Conservation (phyloP, 64 coral and sea anemone genomes). For the Montipora foliosa region DNA sequence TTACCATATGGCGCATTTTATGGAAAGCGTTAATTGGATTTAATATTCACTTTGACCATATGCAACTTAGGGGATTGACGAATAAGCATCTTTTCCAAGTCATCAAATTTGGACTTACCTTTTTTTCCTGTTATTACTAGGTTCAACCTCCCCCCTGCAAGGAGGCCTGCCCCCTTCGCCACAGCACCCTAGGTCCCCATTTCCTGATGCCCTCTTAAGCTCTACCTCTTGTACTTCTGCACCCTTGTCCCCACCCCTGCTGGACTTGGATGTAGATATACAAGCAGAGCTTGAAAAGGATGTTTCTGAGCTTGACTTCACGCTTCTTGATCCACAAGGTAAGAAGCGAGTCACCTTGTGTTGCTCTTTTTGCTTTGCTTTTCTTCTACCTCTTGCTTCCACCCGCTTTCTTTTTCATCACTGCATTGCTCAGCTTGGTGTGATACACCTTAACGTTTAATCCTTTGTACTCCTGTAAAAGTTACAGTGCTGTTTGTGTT, state of each 20-base stretch:
- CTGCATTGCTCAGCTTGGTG: not conserved
- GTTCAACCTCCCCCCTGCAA: conserved; percentile 68
- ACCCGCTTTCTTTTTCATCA: not conserved
- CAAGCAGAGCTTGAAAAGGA: conserved; percentile 87
- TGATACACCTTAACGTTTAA: not conserved
- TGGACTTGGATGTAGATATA: conserved; percentile 94
- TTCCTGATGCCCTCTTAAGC: conserved; percentile 87
- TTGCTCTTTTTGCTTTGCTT: not conserved
- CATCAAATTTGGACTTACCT: conserved; percentile 3
- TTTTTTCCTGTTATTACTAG: conserved; percentile 72
- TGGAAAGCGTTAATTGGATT: not conserved
- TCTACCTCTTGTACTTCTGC: conserved; percentile 99
- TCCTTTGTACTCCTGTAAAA: not conserved
- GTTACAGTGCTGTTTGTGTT: not conserved
- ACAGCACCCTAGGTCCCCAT: conserved; percentile 90
- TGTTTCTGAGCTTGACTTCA: conserved; percentile 75
- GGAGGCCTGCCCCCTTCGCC: conserved; percentile 80
- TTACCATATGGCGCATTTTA: not conserved
- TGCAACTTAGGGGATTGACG: not conserved
- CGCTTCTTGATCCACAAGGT: conserved; percentile 93
- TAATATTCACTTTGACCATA: not conserved
- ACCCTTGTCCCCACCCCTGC: conserved; percentile 69
- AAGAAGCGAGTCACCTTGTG: conserved; percentile 86
- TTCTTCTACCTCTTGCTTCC: not conserved
- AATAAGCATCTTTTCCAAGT: not conserved